Evolutionary conservation across 1,140 invertebrate genomes (phyloP), one percentile per base, ranked within the genome.

Genomic region (Formica exsecta): DNA sequence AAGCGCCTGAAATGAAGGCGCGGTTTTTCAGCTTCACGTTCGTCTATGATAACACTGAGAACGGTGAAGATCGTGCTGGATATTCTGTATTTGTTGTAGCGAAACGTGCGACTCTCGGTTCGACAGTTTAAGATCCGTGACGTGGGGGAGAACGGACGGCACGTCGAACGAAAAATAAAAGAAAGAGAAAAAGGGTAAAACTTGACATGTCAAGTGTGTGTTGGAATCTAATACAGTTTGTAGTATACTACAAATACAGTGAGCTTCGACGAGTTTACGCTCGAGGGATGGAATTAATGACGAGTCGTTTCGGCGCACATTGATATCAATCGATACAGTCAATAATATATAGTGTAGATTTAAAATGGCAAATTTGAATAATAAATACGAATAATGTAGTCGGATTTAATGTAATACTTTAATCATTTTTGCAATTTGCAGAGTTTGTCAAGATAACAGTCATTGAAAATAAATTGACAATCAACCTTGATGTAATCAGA

Each of bases 261-360:
- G 59, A 80, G 19, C 32, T 74, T 65, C 36, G 65, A 70, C 66
- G 41, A 25, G n/a, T 70, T 86, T 54, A 64, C 85, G 66, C 25
- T 68, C 76, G 85, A 86, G 61, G 61, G 38, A 86, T 66, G 61
- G 48, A 73, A 36, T 74, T 83, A 83, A 86, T 74, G 68, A 86
- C 79, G 68, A 57, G 19, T 70, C 77, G 64, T 54, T 62, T 66
- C 70, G 66, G 22, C 36, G 85, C 19, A 73, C 77, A 25, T 57
- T 68, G 38, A 80, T 81, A 86, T 83, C 68, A 66, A 83, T 83
- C 85, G 25, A 64, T 44, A n/a, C 32, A 25, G 38, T 83, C 85
- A 29, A 73, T 73, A 25, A 29, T 44, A 29, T 57, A 38, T 29
- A 13, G 2, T 32, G 32, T 73, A 16, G 32, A 64, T 62, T 64